Evolutionary conservation across 1,140 invertebrate species (phyloP).

Genomic region (Chelonus insularis): DNA sequence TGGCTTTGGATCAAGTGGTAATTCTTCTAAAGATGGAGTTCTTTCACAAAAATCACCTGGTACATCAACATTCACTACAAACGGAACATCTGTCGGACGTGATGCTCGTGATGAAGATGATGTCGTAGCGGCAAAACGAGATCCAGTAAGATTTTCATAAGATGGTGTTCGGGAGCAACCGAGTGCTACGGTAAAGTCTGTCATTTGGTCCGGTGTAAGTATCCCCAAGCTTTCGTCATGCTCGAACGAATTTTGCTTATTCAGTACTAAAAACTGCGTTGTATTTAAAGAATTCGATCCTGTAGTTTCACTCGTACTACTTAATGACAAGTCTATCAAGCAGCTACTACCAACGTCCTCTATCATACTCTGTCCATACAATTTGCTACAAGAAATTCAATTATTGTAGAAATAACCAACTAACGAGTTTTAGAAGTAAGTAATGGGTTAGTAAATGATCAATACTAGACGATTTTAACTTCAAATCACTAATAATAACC

Average conservation of each 20-base stretch:
- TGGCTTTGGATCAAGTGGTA: conserved; percentile 71
- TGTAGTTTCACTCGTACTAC: conserved; percentile 40
- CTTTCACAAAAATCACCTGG: conserved; percentile 63
- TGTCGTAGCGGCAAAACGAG: conserved; percentile 36
- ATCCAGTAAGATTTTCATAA: conserved; percentile 52
- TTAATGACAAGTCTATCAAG: conserved; percentile 37
- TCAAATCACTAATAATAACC: too few species aligned
- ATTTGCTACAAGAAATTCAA: conserved; percentile 2
- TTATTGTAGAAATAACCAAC: too few species aligned
- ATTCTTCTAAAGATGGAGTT: conserved; percentile 79
- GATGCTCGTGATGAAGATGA: conserved; percentile 37
- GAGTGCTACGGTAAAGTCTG: conserved; percentile 58
- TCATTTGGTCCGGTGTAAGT: conserved; percentile 84
- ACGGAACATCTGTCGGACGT: conserved; percentile 27
- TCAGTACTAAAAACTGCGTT: conserved; percentile 57
- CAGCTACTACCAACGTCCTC: conserved; percentile 45
- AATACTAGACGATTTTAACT: too few species aligned
- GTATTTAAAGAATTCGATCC: conserved; percentile 39
- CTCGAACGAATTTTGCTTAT: conserved; percentile 76
- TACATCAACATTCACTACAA: conserved; percentile 42
- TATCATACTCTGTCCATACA: conserved; percentile 36
- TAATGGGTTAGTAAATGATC: too few species aligned
- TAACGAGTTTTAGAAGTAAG: too few species aligned
- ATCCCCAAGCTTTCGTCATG: conserved; percentile 81
- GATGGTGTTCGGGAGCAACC: conserved; percentile 64